Conservation (phyloP, 2,113 vertebrate species). For the Globicephala melas region DNA sequence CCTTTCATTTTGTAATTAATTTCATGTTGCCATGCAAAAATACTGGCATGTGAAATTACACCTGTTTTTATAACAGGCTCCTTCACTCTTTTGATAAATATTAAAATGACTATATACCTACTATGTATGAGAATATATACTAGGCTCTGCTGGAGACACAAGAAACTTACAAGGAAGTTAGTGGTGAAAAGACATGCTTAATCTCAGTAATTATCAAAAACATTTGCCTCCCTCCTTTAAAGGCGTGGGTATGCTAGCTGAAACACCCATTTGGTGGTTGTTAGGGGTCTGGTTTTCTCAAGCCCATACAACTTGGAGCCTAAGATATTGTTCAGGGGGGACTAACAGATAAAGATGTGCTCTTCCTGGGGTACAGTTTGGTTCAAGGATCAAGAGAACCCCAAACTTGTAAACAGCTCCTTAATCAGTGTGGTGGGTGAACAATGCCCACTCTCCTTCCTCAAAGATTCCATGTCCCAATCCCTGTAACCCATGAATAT, state of each 20-base stretch:
- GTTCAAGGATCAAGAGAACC: neutral
- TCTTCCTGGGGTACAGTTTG: neutral
- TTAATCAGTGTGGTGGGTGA: neutral
- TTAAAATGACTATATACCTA: neutral
- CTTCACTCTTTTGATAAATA: neutral
- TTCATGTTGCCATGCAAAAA: neutral
- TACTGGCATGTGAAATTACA: neutral
- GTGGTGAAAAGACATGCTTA: neutral
- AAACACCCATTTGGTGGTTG: neutral
- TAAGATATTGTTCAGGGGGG: neutral
- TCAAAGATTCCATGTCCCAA: neutral
- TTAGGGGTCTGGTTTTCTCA: neutral
- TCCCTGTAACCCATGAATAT: neutral
- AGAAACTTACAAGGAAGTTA: neutral
- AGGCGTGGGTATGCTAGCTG: neutral
- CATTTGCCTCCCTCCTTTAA: neutral
- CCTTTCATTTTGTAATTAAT: neutral
- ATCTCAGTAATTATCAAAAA: neutral
- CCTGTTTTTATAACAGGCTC: neutral
- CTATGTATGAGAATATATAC: neutral
- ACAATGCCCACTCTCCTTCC: fast-evolving
- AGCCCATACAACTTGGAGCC: neutral
- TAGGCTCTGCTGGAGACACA: neutral
- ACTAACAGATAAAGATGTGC: neutral
- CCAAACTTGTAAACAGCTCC: neutral